Evolutionary conservation across 2,113 vertebrate genomes (phyloP).

Genomic region (Esox niger): DNA sequence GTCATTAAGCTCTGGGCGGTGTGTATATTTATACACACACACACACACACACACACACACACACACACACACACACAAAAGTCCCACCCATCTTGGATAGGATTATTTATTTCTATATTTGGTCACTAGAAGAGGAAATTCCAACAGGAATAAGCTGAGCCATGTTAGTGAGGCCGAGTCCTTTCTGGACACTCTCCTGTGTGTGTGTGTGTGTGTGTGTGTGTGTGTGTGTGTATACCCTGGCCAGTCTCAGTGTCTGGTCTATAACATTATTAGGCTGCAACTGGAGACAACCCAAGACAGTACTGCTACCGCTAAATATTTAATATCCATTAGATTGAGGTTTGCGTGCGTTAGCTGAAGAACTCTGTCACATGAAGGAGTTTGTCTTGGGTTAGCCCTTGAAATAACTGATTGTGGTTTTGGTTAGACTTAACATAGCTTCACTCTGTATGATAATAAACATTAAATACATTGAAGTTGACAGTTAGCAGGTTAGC

Average conservation of each 20-base stretch:
- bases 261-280: slow-evolving; percentile 2
- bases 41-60: no score
- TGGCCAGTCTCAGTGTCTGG: background rate
- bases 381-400: background rate
- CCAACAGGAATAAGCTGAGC: slow-evolving; percentile 25
- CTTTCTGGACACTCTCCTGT: background rate
- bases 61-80: no score
- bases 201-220: no score
- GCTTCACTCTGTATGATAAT: no score
- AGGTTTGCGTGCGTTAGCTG: slow-evolving; percentile 26
- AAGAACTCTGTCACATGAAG: slow-evolving; percentile 1
- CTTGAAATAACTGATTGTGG: no score
- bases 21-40: slow-evolving; percentile 20
- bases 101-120: slow-evolving; percentile 31
- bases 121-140: slow-evolving; percentile 33
- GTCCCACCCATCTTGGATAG: slow-evolving; percentile 1
- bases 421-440: no score
- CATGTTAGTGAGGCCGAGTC: background rate
- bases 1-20: slow-evolving; percentile 29
- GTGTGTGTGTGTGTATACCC: background rate
- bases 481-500: no score
- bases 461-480: no score
- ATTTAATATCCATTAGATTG: slow-evolving; percentile 40
- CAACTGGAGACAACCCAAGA: slow-evolving; percentile 29
- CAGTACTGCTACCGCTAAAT: slow-evolving; percentile 41